Base-by-base conservation (phyloP, 2,888 invertebrate genomes). In the Andrena bucephala region DNA sequence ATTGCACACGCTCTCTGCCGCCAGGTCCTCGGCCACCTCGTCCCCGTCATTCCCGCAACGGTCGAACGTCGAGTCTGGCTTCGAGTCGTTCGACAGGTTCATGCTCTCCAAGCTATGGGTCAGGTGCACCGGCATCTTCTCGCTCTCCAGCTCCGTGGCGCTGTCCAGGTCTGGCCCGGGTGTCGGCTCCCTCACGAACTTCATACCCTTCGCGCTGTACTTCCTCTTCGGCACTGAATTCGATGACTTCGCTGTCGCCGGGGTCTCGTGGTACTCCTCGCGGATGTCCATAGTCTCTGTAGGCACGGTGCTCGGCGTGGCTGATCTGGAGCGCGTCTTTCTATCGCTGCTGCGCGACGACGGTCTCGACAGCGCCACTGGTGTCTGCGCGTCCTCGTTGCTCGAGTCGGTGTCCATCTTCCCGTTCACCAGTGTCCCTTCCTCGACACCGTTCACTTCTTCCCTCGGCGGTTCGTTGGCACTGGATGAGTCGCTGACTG, bases 161-260 rank as follows among this genome's bases (percentile, higher is more conserved):
- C 63, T 71, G 71, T 74, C 66, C 1, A 91, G 81, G 42, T 93
- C 91, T 0, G 92, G 92, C 0, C 91, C 92, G 0, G 93, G 92
- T 0, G 93, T 93, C 8, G 92, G 81, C 74, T 93, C 92, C 10
- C 93, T 85, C 13, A 90, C 89, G 42, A 91, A 91, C 72, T 93
- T 93, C 2, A 85, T 60, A 57, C 87, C 83, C 57, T 92, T 93
- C 5, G 87, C 77, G 74, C 77, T 91, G 84, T 91, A 92, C 74
- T 92, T 93, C 2, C 76, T 83, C 24, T 71, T 73, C 0, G 75
- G 62, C 7, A 74, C 36, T 24, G 24, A 42, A 5, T 31, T 54
- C 13, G 77, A 81, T 6, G 81, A 29, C 8, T 73, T 80, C 0
- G 8, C 10, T 36, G 27, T 85, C 7, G 68, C 29, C 1, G 67